Percentiles rank a stretch among this genome's conserved stretches.
Evolutionary conservation across 2,113 vertebrate species (phyloP).

Genomic region (Garra rufa): DNA sequence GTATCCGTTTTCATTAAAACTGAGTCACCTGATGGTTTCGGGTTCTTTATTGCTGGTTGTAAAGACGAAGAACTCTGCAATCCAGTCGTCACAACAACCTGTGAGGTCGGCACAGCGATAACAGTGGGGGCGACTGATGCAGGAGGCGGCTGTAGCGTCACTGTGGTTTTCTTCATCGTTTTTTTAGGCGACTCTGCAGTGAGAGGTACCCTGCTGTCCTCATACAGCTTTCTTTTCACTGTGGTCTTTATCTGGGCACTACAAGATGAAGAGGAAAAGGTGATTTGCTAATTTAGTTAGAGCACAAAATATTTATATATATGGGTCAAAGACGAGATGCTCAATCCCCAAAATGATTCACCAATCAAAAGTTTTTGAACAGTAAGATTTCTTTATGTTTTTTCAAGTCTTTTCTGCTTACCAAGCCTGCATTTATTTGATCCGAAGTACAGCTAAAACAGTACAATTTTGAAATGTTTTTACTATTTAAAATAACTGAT

Average conservation of each 20-base stretch:
- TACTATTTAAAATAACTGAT: too few species aligned
- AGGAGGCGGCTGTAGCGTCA: constrained; percentile 51
- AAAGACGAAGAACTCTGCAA: constrained; percentile 70
- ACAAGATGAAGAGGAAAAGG: background rate
- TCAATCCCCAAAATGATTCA: too few species aligned
- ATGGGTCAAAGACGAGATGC: too few species aligned
- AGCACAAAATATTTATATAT: too few species aligned
- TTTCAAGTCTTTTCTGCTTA: too few species aligned
- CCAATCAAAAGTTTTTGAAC: too few species aligned
- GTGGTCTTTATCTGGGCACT: constrained; percentile 92
- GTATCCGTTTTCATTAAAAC: background rate
- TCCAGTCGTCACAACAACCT: constrained; percentile 73
- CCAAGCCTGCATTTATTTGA: too few species aligned
- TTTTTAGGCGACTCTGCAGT: constrained; percentile 87
- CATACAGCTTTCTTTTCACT: constrained; percentile 89
- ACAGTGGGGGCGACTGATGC: constrained; percentile 56
- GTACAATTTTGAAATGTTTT: too few species aligned
- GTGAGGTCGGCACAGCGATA: constrained; percentile 66
- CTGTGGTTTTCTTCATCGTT: constrained; percentile 76
- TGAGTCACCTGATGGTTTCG: constrained; percentile 83
- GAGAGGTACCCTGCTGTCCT: constrained; percentile 88
- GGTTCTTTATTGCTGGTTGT: constrained; percentile 82
- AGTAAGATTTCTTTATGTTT: too few species aligned
- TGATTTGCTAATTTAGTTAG: background rate
- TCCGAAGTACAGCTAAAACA: too few species aligned